Percentiles rank a stretch among this genome's conserved stretches.
These are phyloP conservation scores for Platorchestia sp. DNA, from an alignment of 1,140 invertebrate genomes.

Conservation along the genomic window DNA sequence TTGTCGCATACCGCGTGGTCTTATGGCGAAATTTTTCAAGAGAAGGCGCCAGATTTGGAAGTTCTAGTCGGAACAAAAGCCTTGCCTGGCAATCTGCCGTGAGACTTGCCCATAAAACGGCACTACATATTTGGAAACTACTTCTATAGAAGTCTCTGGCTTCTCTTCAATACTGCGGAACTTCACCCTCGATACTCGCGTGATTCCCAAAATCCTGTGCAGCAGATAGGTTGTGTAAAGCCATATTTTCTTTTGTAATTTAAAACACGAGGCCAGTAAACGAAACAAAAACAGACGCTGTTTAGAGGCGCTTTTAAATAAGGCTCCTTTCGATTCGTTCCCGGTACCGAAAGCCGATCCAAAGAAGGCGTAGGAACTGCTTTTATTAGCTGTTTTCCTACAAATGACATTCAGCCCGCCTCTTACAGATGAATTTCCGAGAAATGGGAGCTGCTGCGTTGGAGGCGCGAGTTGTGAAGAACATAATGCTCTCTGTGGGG, in stretches of 20 bases:
- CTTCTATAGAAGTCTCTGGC: background rate
- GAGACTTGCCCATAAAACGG: too few species aligned
- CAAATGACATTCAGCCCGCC: background rate
- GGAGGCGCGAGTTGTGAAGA: background rate
- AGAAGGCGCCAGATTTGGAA: too few species aligned
- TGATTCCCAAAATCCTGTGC: background rate
- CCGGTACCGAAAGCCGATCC: background rate
- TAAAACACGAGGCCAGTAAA: background rate
- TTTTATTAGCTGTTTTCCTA: background rate
- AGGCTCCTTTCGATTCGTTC: slow-evolving; percentile 14
- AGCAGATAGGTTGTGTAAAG: background rate
- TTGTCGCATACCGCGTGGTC: too few species aligned
- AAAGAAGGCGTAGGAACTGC: background rate
- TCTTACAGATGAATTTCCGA: background rate
- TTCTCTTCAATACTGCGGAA: background rate
- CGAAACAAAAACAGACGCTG: background rate
- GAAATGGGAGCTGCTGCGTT: background rate
- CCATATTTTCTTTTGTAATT: slow-evolving; percentile 15
- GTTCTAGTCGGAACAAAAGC: too few species aligned
- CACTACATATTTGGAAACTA: background rate
- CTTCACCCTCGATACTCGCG: background rate
- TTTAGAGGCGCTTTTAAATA: background rate
- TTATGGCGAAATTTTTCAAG: too few species aligned
- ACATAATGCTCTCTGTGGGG: background rate
- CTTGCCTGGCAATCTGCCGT: too few species aligned